A percentile compares a stretch with the other conserved stretches of the same genome.
Evolutionary conservation across 2,113 vertebrate genomes (phyloP).

Genomic region (Elachura formosa): DNA sequence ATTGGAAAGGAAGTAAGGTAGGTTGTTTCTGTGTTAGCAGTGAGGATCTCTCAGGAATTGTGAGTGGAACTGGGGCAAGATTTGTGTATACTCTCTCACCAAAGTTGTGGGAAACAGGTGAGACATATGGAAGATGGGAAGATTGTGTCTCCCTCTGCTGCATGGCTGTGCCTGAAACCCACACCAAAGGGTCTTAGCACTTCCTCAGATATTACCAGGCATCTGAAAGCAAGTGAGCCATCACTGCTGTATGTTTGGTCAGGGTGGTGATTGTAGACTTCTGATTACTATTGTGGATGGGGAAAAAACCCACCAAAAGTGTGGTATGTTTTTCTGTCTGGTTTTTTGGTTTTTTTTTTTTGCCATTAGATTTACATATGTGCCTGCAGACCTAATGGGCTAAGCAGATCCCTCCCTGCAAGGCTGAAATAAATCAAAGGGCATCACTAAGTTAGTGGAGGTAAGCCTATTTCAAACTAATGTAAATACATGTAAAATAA

Average conservation of each 20-base stretch:
- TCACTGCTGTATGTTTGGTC: not conserved
- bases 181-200: fast-evolving
- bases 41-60: not conserved
- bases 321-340: not conserved
- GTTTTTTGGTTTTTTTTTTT: not conserved
- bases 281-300: not conserved
- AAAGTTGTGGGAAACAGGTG: not conserved
- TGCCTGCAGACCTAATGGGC: not conserved
- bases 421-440: not conserved
- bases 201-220: not conserved
- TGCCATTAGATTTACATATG: not conserved
- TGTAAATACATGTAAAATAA: not conserved
- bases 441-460: not conserved
- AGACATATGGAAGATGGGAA: not conserved
- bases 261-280: not conserved
- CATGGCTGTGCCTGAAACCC: not conserved
- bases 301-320: not conserved
- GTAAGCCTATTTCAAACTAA: not conserved
- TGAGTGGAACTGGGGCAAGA: not conserved
- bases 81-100: not conserved
- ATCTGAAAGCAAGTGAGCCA: not conserved
- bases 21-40: not conserved
- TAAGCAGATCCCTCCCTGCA: not conserved
- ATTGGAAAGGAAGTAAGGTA: not conserved
- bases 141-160: not conserved